These are phyloP conservation scores for Geococcyx californianus DNA, from an alignment of 2,113 vertebrate species.

Conservation along the genomic window DNA sequence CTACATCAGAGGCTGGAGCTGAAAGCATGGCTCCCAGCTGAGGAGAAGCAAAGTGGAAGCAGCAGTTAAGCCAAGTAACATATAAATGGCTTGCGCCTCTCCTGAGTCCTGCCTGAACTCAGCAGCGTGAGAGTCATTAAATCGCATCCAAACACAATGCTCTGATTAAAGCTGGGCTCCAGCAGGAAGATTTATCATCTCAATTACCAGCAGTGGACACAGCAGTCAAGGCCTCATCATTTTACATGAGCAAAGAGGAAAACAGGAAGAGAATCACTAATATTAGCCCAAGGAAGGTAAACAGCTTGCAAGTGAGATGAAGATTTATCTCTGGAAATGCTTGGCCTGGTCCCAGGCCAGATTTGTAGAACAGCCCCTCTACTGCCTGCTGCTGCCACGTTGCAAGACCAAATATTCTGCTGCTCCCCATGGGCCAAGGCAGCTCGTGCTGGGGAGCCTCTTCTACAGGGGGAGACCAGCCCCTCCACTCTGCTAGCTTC, in stretches of 20 bases:
- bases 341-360: slow-evolving; percentile 28
- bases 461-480: accelerated
- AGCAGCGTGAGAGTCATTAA: slow-evolving; percentile 69
- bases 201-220: slow-evolving; percentile 75
- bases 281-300: slow-evolving; percentile 72
- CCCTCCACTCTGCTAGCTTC: not conserved
- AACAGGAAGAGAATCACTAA: slow-evolving; percentile 70
- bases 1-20: not conserved
- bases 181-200: slow-evolving; percentile 81
- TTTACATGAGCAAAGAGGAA: slow-evolving; percentile 68
- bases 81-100: slow-evolving; percentile 54
- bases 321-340: slow-evolving; percentile 52
- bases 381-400: not conserved
- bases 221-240: slow-evolving; percentile 66
- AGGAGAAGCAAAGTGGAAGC: slow-evolving; percentile 5
- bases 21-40: not conserved
- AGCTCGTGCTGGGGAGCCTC: not conserved
- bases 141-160: slow-evolving; percentile 66
- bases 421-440: not conserved
- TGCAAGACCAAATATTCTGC: not conserved
- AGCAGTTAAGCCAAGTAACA: slow-evolving; percentile 26
- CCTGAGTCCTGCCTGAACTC: not conserved
- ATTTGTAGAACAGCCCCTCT: not conserved
- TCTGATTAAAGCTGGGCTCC: slow-evolving; percentile 74
- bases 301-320: slow-evolving; percentile 46